Base-by-base conservation (phyloP, 1,140 invertebrate species). In the Camponotus floridanus region DNA sequence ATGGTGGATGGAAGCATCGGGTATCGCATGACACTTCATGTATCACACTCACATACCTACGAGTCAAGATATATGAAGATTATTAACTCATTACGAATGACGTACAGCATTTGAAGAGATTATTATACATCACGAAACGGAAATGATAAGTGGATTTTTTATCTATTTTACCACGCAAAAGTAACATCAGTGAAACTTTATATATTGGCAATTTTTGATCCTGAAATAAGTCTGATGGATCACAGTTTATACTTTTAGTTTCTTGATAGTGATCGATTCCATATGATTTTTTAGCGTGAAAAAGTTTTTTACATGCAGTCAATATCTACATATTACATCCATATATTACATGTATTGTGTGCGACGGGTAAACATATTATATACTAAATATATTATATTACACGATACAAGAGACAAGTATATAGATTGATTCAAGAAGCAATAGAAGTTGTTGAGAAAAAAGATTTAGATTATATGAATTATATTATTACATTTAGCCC, bases 11-110 rank as follows among this genome's bases (percentile, higher is more conserved):
- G 21, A 74, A 33, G 39, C 13, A 62, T 59, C 55, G 26, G 15
- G 21, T 45, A 73, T 59, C 55, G 21, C 26, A 13, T 31, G 79
- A 62, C 36, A 36, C 9, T 45, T 61, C 51, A 74, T 81, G 26
- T 45, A 73, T 83, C 68, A 61, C 18, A 45, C 15, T 78, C 9
- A 7, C 26, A 26, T 26, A 26, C 15, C 64, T 62, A 18, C 1
- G 26, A 42, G 26, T 26, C 26, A 64, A 33, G 31, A 7, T 48
- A 4, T 7, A 8, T 15, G 64, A 48, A 74, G 57, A 48, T 59
- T 71, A 71, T 71, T 48, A 83, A 83, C 39, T 61, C 42, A 36
- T 74, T 83, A 61, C 26, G n/a, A 26, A 61, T 18, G 55, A 1
- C 79, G 15, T 45, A 3, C 9, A 21, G 11, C 13, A n/a, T 73